Percentiles rank a stretch among this genome's conserved stretches.
These are phyloP conservation scores for Drosophila pegasa DNA, from an alignment of 2,888 invertebrate genomes.

Conservation along the genomic window DNA sequence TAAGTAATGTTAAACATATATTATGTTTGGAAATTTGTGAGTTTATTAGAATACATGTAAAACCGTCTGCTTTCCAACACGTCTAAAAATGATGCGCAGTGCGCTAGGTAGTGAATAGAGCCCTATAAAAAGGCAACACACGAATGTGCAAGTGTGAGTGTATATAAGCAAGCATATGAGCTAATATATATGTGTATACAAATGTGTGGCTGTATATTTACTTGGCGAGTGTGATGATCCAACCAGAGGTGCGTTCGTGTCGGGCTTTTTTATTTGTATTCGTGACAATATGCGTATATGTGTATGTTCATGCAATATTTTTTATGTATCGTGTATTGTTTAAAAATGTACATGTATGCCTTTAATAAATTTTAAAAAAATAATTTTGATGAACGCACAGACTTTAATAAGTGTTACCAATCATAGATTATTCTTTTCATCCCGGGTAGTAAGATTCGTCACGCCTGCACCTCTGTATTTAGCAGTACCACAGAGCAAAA, in stretches of 20 bases:
- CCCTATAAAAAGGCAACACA: constrained; percentile 49
- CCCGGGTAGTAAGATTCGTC: constrained; percentile 47
- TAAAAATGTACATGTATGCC: too few species aligned
- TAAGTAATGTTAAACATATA: constrained; percentile 19
- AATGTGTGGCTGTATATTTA: constrained; percentile 45
- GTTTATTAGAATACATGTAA: constrained; percentile 7
- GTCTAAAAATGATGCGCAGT: constrained; percentile 49
- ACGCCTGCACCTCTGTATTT: constrained; percentile 55
- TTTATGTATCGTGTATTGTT: not conserved
- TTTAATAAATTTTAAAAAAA: not conserved
- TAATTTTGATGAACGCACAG: not conserved
- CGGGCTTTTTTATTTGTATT: constrained; percentile 47
- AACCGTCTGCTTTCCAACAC: constrained; percentile 4
- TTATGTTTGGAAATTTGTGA: constrained; percentile 12
- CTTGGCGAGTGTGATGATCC: constrained; percentile 60
- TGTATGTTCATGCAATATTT: constrained; percentile 9
- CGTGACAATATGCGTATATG: constrained; percentile 42
- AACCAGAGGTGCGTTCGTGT: constrained; percentile 60
- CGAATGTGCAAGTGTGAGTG: constrained; percentile 55
- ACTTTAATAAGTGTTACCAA: constrained; percentile 11
- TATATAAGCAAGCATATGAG: constrained; percentile 47
- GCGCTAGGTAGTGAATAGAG: constrained; percentile 47
- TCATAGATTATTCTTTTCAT: constrained; percentile 22
- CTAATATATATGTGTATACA: constrained; percentile 32
- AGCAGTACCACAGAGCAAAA: constrained; percentile 60